These are phyloP conservation scores for Calliopum simillimum DNA, from an alignment of 2,888 invertebrate species.

Conservation along the genomic window DNA sequence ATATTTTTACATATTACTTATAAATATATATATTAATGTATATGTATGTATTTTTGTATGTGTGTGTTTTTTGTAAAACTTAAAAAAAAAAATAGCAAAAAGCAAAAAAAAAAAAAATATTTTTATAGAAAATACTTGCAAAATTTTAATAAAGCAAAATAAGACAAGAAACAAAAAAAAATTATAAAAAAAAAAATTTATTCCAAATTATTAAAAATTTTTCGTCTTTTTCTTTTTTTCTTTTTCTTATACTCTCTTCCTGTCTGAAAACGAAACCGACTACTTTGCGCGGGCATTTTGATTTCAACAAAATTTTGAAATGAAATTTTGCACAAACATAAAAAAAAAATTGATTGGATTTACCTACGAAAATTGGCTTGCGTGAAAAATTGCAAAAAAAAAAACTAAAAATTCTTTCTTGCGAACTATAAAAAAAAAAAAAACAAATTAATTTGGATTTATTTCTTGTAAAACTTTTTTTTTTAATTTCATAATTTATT, in stretches of 20 bases:
- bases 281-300: slow-evolving; percentile 27
- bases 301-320: slow-evolving; percentile 5
- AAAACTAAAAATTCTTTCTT: slow-evolving; percentile 25
- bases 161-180: slow-evolving; percentile 1
- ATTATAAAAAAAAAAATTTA: slow-evolving; percentile 24
- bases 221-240: slow-evolving; percentile 48
- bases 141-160: slow-evolving; percentile 13
- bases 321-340: slow-evolving; percentile 23
- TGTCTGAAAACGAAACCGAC: slow-evolving; percentile 12
- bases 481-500: slow-evolving; percentile 28
- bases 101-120: neutral
- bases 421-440: no score
- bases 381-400: slow-evolving; percentile 30
- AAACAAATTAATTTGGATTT: slow-evolving; percentile 23
- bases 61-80: slow-evolving; percentile 42
- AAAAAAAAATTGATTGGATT: slow-evolving; percentile 40
- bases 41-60: slow-evolving; percentile 42
- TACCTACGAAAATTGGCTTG: slow-evolving; percentile 31
- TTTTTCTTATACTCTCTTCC: slow-evolving; percentile 43
- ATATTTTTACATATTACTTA: slow-evolving; percentile 12
- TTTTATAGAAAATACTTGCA: slow-evolving; percentile 15
- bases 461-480: slow-evolving; percentile 27
- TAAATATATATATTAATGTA: slow-evolving; percentile 36
- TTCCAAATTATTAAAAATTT: slow-evolving; percentile 48
- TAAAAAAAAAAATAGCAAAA: slow-evolving; percentile 20